phyloP scores from a whole-genome alignment of 1,140 invertebrate species.

The Coenobita brevimanus region DNA sequence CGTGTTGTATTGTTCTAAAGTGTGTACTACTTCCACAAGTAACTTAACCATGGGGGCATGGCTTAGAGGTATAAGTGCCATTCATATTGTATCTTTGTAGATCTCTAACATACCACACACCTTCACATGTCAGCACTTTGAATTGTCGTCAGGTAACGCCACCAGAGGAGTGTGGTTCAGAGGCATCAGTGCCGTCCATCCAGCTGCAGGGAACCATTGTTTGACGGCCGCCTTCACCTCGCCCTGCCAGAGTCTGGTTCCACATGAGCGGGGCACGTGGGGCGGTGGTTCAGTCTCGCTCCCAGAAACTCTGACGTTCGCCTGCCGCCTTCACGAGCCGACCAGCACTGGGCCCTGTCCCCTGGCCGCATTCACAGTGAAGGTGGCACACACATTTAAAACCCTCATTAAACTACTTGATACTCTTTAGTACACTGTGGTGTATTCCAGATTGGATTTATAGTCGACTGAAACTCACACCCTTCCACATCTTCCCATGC shows the following conservation, averaged over 20 bases:
- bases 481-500: too few relatives aligned
- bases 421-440: too few relatives aligned
- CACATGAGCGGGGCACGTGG: slow-evolving; percentile 55
- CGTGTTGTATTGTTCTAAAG: too few relatives aligned
- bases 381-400: background rate
- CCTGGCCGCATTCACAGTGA: slow-evolving; percentile 54
- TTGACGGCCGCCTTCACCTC: slow-evolving; percentile 65
- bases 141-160: slow-evolving; percentile 63
- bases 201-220: slow-evolving; percentile 69
- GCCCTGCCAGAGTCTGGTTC: slow-evolving; percentile 54
- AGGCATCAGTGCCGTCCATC: slow-evolving; percentile 69
- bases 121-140: too few relatives aligned
- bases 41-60: too few relatives aligned
- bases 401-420: too few relatives aligned
- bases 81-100: too few relatives aligned
- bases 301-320: slow-evolving; percentile 41
- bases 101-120: too few relatives aligned
- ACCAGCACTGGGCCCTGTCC: slow-evolving; percentile 33
- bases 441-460: too few relatives aligned
- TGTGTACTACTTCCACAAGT: too few relatives aligned
- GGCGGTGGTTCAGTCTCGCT: slow-evolving; percentile 11
- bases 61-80: too few relatives aligned
- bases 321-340: slow-evolving; percentile 39
- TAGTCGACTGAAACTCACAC: too few relatives aligned
- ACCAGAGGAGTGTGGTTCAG: slow-evolving; percentile 68